Evolutionary conservation across 1,140 invertebrate genomes (phyloP), one percentile per base, ranked within the genome.

Genomic region (Sinonovacula constricta): DNA sequence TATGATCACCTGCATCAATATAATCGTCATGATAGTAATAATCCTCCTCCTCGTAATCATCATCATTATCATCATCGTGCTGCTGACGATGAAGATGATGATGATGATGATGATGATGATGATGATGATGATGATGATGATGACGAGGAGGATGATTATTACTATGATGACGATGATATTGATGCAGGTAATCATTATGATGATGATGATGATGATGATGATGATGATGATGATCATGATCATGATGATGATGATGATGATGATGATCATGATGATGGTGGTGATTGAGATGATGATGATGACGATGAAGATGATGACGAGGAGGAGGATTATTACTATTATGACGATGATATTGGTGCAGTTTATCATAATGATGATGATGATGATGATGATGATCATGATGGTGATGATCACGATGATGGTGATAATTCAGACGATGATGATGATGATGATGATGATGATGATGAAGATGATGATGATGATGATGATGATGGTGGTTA

Each of bases 221-320:
- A 24, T 79, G 67, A 70, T 81, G 80, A 67, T 54, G 76, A 72
- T 63, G 62, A 81, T 60, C 76, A 79, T 56, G 60, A 79, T 67
- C 68, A 70, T 28, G 60, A 34, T 24, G 53, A 69, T 5, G n/a
- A 72, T 66, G 54, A 24, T 4, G 30, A 51, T 28, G 14, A 65
- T 34, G 22, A 34, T 33, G 26, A 62, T 53, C 3, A 26, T 18
- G 22, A 0, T 24, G 36, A 63, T 66, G 57, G 45, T 39, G 56
- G 24, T 74, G 70, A 74, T 66, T 10, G n/a, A n/a, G n/a, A n/a
- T n/a, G n/a, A n/a, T n/a, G n/a, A n/a, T n/a, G n/a, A n/a, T n/a
- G n/a, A n/a, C n/a, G n/a, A n/a, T n/a, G n/a, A n/a, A n/a, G n/a
- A n/a, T n/a, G n/a, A n/a, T n/a, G n/a, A n/a, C n/a, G n/a, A n/a